Evolutionary conservation across 2,113 vertebrate species (phyloP), one percentile per base, ranked within the genome.

Genomic region (Hypanus sabinus): DNA sequence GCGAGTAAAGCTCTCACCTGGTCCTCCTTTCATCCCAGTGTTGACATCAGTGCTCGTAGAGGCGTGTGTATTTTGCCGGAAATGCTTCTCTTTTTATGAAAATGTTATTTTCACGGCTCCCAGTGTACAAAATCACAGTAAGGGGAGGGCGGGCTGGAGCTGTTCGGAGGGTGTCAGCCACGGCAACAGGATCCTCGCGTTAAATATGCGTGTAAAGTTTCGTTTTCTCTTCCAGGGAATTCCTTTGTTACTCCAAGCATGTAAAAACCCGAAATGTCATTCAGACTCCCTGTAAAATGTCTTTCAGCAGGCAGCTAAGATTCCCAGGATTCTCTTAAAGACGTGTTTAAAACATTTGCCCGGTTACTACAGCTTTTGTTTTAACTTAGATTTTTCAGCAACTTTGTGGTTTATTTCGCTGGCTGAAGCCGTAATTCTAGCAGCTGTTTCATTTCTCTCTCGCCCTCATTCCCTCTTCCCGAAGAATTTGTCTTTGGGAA

Each of bases 251-350:
- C 6, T 68, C 60, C 85, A 65, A 6, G 16, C 60, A 33, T 33
- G 11, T 90, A 24, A 60, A 87, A 65, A 27, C 1, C 85, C 30
- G 1, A 33, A 90, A n/a, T 65, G 65, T 90, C 60, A 33, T 16
- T 90, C 85, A 62, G 30, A n/a, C 60, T 12, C 85, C 85, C 85
- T 65, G 85, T 33, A 57, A 18, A 88, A 88, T 90, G 85, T 90
- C 60, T 90, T 30, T 90, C 85, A 90, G 85, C 60, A 88, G 60
- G 3, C 57, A 65, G 30, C 30, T 90, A 68, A 65, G 27, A 62
- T 65, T 33, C 20, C 46, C 46, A 33, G 60, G 27, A 36, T 90
- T 65, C 85, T 16, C 60, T 65, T 33, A 65, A 60, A 62, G 57
- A 60, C 55, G 4, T 16, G 71, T 20, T 73, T 73, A 83, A 46